A percentile compares a stretch with the other conserved stretches of the same genome.
These are phyloP conservation scores for Chrysodeixis includens DNA, from an alignment of 2,888 invertebrate species.

Conservation along the genomic window DNA sequence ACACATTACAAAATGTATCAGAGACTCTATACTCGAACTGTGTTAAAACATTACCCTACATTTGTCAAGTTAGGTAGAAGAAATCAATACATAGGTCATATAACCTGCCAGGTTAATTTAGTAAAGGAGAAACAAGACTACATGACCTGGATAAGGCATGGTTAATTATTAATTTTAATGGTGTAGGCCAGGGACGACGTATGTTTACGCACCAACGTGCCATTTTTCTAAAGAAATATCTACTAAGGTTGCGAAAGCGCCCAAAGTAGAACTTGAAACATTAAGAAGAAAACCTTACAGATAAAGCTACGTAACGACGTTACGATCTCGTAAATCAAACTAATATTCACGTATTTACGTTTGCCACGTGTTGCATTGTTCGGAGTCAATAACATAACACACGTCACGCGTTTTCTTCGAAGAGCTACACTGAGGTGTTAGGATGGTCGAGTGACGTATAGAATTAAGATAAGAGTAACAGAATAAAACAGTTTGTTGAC, in stretches of 20 bases:
- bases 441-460: not conserved
- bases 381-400: slow-evolving; percentile 21
- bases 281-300: not conserved
- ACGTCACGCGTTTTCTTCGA: slow-evolving; percentile 18
- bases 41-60: not conserved
- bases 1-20: slow-evolving; percentile 74
- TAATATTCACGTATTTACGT: slow-evolving; percentile 32
- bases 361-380: slow-evolving; percentile 42
- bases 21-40: slow-evolving; percentile 87
- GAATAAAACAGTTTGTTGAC: not conserved
- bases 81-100: no score
- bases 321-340: slow-evolving; percentile 31
- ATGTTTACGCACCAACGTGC: no score
- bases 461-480: not conserved
- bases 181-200: no score
- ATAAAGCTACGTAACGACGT: slow-evolving; percentile 9
- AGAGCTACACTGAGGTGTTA: not conserved
- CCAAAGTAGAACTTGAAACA: slow-evolving; percentile 18
- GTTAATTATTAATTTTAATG: not conserved
- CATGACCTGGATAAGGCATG: not conserved
- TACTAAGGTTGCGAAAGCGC: no score
- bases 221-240: no score
- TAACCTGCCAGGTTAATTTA: no score
- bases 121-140: not conserved
- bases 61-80: not conserved